Evolutionary conservation across 2,888 invertebrate species (phyloP).

Genomic region (Balanococcus diminutus): DNA sequence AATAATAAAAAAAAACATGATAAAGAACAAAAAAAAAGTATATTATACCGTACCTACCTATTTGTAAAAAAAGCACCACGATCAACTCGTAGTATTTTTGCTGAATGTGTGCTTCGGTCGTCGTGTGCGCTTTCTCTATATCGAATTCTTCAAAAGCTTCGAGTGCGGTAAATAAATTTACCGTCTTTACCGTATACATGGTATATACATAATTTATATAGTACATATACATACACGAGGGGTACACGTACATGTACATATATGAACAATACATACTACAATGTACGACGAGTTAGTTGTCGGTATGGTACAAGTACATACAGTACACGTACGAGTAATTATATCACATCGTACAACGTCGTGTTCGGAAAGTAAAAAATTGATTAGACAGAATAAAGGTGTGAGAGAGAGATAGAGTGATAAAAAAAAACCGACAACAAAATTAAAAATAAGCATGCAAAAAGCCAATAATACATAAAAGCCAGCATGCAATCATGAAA

Average conservation of each 20-base stretch:
- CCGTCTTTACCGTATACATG: not conserved
- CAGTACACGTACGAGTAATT: not conserved
- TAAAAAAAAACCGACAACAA: conserved; percentile 16
- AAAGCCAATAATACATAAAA: conserved; percentile 36
- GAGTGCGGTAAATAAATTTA: not conserved
- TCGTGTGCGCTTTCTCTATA: not conserved
- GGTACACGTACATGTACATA: not conserved
- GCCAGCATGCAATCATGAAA: conserved; percentile 18
- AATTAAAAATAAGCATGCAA: conserved; percentile 37
- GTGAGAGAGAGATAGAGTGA: not conserved
- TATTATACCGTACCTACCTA: conserved; percentile 23
- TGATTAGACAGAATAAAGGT: not conserved
- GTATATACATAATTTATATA: not conserved
- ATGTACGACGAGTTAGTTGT: too few relatives aligned
- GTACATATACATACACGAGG: not conserved
- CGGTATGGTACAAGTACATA: too few relatives aligned
- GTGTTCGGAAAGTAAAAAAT: not conserved
- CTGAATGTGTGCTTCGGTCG: not conserved
- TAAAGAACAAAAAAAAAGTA: not conserved
- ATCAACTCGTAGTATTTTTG: not conserved
- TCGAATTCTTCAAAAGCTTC: not conserved
- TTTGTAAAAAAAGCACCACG: not conserved
- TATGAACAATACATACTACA: not conserved
- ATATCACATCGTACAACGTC: conserved; percentile 1
- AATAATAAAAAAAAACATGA: not conserved